A percentile compares a stretch with the other conserved stretches of the same genome.
Conservation (phyloP, 2,797 vertebrate genomes). For the Macrochelys suwanniensis region DNA sequence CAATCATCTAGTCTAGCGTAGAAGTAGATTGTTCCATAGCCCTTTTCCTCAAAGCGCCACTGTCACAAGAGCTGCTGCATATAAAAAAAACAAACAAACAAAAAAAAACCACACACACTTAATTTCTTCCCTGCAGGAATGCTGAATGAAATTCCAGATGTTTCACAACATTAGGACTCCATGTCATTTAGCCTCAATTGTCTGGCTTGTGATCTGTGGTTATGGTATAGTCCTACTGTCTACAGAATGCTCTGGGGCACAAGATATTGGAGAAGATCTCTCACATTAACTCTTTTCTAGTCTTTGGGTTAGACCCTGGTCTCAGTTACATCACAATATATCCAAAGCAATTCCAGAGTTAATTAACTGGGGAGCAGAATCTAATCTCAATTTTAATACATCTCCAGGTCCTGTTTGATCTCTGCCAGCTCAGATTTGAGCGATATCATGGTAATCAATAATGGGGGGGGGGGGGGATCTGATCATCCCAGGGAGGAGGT, state of each 20-base stretch:
- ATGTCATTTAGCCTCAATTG: background rate
- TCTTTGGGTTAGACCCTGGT: background rate
- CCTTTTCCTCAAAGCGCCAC: background rate
- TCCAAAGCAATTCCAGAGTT: background rate
- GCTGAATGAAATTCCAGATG: background rate
- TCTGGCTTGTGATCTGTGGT: background rate
- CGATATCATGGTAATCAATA: background rate
- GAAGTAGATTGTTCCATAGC: background rate
- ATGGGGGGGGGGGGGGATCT: background rate
- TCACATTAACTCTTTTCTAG: background rate
- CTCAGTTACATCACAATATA: background rate
- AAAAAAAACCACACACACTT: background rate
- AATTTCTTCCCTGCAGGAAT: background rate
- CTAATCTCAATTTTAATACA: background rate
- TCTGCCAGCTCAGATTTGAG: background rate
- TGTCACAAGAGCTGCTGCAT: background rate
- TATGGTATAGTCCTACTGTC: background rate
- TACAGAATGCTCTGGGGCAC: background rate
- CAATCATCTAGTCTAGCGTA: rapidly evolving
- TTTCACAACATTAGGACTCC: background rate
- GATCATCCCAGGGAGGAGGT: background rate
- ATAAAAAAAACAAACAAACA: background rate
- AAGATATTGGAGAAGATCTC: background rate
- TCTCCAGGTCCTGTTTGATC: background rate
- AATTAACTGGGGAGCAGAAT: background rate